Percentiles rank a stretch among this genome's conserved stretches.
phyloP scores from a whole-genome alignment of 2,113 vertebrate genomes.

The Clarias magur region DNA sequence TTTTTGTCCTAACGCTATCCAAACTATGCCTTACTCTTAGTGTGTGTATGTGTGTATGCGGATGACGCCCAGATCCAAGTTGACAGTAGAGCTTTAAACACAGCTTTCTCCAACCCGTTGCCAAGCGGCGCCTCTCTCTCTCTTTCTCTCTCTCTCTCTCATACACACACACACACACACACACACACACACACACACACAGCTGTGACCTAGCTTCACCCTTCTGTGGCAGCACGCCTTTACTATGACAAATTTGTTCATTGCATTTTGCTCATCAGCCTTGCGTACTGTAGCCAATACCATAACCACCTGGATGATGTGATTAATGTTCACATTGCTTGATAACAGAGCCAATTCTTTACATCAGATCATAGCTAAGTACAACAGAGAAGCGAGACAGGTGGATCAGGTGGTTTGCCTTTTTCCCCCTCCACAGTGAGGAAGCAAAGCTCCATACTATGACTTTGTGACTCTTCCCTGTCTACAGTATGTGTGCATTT shows the following conservation, averaged over 20 bases:
- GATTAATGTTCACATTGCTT: conserved; percentile 1
- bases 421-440: not conserved
- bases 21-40: not conserved
- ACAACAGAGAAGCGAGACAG: not conserved
- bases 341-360: not conserved
- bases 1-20: not conserved
- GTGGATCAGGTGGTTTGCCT: not conserved
- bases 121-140: not conserved
- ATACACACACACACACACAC: conserved; percentile 26
- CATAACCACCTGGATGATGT: conserved; percentile 14
- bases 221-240: not conserved
- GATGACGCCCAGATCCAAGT: conserved; percentile 13
- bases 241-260: conserved; percentile 14
- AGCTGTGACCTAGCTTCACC: conserved; percentile 27
- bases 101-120: conserved; percentile 6
- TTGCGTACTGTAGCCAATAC: not conserved
- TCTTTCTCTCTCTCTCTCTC: not conserved
- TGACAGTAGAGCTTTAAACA: conserved; percentile 36
- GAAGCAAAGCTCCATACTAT: conserved; percentile 13
- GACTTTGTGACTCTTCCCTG: not conserved
- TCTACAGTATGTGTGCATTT: not conserved
- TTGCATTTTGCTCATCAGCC: conserved; percentile 19
- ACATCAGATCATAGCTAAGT: not conserved
- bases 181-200: conserved; percentile 20
- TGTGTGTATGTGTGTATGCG: conserved; percentile 10